phyloP scores from a whole-genome alignment of 64 coral and sea anemone genomes.

The Dendronephthya gigantea region DNA sequence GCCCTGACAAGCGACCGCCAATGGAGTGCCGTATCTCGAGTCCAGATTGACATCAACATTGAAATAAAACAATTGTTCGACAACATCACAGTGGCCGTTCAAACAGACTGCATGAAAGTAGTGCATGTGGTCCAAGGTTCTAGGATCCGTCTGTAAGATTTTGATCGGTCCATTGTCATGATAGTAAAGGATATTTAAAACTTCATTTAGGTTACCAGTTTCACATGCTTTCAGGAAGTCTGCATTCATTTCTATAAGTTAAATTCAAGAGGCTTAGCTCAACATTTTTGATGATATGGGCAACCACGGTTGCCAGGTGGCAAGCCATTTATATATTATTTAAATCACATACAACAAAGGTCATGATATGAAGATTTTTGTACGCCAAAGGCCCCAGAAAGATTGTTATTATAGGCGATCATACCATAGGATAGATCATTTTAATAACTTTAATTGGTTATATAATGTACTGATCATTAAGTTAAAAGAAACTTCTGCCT shows the following conservation, averaged over 20 bases:
- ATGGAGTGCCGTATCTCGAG: slow-evolving; percentile 48
- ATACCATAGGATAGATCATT: too few species aligned
- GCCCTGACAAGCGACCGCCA: slow-evolving; percentile 57
- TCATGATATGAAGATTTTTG: too few species aligned
- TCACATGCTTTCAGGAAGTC: slow-evolving; percentile 45
- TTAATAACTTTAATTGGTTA: too few species aligned
- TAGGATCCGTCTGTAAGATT: slow-evolving; percentile 35
- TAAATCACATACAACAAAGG: too few species aligned
- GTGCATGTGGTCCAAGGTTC: slow-evolving; percentile 7
- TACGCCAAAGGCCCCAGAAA: too few species aligned
- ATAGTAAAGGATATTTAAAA: slow-evolving; percentile 60
- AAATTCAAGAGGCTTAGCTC: too few species aligned
- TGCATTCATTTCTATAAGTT: not conserved
- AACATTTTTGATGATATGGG: too few species aligned
- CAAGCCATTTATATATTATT: too few species aligned
- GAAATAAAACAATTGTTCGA: slow-evolving; percentile 52
- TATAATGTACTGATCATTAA: too few species aligned
- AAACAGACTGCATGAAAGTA: slow-evolving; percentile 51
- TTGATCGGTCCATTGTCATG: slow-evolving; percentile 38
- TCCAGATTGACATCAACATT: slow-evolving; percentile 63
- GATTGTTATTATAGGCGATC: too few species aligned
- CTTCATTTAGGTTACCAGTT: slow-evolving; percentile 62
- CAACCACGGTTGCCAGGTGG: too few species aligned
- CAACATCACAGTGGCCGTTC: slow-evolving; percentile 64
- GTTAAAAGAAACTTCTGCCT: too few species aligned